These are phyloP conservation scores for Elaeidobius kamerunicus DNA, from an alignment of 2,888 invertebrate genomes.

Conservation along the genomic window DNA sequence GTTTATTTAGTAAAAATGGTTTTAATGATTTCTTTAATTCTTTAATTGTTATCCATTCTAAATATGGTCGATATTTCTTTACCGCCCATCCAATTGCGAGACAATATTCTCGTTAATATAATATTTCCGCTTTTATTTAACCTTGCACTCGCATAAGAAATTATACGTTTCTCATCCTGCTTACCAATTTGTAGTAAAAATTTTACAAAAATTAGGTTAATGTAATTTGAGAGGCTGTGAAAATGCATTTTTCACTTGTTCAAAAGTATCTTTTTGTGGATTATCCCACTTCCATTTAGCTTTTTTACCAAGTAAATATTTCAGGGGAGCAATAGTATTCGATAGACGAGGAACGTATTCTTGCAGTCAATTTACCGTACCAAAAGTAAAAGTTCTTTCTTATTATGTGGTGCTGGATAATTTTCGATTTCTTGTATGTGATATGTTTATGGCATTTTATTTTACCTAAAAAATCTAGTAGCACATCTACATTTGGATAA, in stretches of 20 bases:
- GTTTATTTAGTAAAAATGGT: background rate
- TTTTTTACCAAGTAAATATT: background rate
- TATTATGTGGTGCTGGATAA: background rate
- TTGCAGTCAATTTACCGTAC: conserved; percentile 6
- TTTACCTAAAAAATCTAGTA: no score
- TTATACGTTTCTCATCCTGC: conserved; percentile 5
- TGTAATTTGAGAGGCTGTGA: conserved; percentile 1
- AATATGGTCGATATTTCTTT: no score
- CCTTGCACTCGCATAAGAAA: conserved; percentile 9
- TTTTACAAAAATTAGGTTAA: no score
- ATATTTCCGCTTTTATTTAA: no score
- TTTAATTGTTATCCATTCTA: no score
- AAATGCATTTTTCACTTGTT: background rate
- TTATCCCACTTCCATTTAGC: background rate
- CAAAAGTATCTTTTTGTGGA: background rate
- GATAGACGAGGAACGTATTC: conserved; percentile 4
- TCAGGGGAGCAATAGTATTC: background rate
- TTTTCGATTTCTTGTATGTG: conserved; percentile 2
- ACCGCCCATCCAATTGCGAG: no score
- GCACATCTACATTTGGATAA: background rate
- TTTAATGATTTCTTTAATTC: conserved; percentile 5
- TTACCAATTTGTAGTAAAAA: no score
- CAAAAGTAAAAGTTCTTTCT: conserved; percentile 3
- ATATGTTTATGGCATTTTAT: no score
- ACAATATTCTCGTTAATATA: no score